Evolutionary conservation across 2,113 vertebrate genomes (phyloP).

Genomic region (Pionites leucogaster): DNA sequence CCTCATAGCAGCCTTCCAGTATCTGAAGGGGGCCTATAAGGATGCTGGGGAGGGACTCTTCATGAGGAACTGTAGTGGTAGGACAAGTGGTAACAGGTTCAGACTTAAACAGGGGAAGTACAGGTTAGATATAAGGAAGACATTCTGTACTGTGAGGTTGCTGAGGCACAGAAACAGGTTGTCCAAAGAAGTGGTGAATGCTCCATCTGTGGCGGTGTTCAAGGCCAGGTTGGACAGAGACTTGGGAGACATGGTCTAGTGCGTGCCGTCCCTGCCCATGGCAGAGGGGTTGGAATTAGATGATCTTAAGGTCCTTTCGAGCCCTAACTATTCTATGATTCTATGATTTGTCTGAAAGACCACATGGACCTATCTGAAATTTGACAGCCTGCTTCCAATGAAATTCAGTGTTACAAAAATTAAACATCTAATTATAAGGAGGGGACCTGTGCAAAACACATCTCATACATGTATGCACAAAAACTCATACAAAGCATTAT

Average conservation of each 20-base stretch:
- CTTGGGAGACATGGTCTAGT: background rate
- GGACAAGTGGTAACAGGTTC: too few species aligned
- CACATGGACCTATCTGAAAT: background rate
- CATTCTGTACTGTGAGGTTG: too few species aligned
- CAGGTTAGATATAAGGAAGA: background rate
- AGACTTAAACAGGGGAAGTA: too few species aligned
- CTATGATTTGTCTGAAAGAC: background rate
- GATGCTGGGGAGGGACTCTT: background rate
- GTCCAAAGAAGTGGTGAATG: background rate
- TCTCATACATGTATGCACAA: background rate
- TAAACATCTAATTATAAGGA: background rate
- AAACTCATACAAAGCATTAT: background rate
- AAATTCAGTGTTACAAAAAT: background rate
- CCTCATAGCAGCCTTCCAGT: background rate
- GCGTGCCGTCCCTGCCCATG: background rate
- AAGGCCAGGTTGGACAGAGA: background rate
- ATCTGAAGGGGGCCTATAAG: background rate
- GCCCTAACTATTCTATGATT: background rate
- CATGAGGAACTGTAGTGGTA: too few species aligned
- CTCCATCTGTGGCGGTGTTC: background rate
- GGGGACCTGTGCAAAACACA: background rate
- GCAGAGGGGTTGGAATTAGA: background rate
- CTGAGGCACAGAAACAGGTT: background rate
- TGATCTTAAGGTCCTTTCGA: background rate
- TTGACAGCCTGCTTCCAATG: background rate